Base-by-base conservation (phyloP, 92 coral and sea anemone species). In the Plumapathes pennacea region DNA sequence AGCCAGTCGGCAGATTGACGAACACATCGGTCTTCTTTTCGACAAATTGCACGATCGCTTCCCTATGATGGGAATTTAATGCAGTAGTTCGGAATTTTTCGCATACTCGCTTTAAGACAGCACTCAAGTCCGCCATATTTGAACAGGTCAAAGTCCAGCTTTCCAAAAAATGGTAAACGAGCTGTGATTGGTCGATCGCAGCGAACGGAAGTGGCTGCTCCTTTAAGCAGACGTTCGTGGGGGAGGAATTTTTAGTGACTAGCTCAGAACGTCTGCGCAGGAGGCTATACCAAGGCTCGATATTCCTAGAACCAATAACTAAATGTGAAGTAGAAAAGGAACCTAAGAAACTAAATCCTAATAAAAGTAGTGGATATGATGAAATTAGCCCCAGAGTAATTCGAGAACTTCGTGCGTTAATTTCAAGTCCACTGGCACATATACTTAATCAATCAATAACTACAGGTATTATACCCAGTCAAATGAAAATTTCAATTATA, bases 1-100 rank as follows among this genome's bases (percentile, higher is more conserved):
- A 67, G 15, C 64, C 74, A 9, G 64, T 67, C 17, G 74, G 64
- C 25, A 67, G 47, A 54, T 53, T 67, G 4, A 67, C 56, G 28
- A 67, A 67, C 1, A 30, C 27, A 64, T 64, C 71, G 0, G 9
- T 19, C 24, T 50, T 17, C 25, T 25, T 65, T 43, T 40, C 37
- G 15, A 53, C 45, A 21, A 65, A 40, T 26, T 27, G 62, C 4
- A 25, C 39, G 27, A 31, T 53, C 8, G 60, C 60, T 53, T 53
- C 43, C 36, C 11, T 3, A 12, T 53, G 60, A 31, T 12, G 29
- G 8, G 27, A 25, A 53, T 31, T 53, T 32, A 53, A 53, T n/a
- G 8, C 40, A 8, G n/a, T 7, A 34, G n/a, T 34, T 8, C 7
- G n/a, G n/a, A 34, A 34, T 34, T 34, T 34, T 41, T 54, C 41